A percentile compares a stretch with the other conserved stretches of the same genome.
Evolutionary conservation across 2,113 vertebrate genomes (phyloP).

Genomic region (Microtus montanus): DNA sequence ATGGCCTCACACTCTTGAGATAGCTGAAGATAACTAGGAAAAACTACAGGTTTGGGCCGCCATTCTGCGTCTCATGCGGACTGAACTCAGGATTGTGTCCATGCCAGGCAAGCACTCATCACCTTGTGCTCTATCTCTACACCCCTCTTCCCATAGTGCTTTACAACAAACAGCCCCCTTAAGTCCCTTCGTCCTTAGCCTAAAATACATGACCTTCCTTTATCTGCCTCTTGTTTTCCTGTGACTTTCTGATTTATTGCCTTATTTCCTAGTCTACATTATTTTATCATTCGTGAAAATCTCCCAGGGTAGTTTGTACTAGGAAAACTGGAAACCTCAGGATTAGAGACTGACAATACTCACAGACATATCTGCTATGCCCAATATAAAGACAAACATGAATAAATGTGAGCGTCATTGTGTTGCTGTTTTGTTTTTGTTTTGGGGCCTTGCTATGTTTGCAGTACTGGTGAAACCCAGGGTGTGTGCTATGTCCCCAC

Average conservation of each 20-base stretch:
- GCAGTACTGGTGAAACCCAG: background rate
- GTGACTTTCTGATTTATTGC: background rate
- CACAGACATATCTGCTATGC: background rate
- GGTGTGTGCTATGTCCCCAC: background rate
- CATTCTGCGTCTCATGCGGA: background rate
- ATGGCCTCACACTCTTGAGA: background rate
- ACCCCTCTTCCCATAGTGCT: background rate
- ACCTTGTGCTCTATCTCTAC: background rate
- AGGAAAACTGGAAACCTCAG: background rate
- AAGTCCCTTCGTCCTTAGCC: background rate
- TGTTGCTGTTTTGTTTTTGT: background rate
- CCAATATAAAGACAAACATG: background rate
- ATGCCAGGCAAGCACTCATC: background rate
- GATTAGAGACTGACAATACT: background rate
- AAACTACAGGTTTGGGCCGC: background rate
- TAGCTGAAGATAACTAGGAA: background rate
- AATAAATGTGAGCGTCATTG: background rate
- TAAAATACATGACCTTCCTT: background rate
- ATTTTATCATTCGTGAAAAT: background rate
- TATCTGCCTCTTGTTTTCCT: slow-evolving; percentile 2
- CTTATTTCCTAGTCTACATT: background rate
- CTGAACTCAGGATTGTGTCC: background rate
- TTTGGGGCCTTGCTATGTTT: background rate
- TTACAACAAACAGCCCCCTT: background rate
- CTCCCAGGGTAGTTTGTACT: background rate